Conservation (phyloP, 2,888 invertebrate species). For the Calameuta idolon region DNA sequence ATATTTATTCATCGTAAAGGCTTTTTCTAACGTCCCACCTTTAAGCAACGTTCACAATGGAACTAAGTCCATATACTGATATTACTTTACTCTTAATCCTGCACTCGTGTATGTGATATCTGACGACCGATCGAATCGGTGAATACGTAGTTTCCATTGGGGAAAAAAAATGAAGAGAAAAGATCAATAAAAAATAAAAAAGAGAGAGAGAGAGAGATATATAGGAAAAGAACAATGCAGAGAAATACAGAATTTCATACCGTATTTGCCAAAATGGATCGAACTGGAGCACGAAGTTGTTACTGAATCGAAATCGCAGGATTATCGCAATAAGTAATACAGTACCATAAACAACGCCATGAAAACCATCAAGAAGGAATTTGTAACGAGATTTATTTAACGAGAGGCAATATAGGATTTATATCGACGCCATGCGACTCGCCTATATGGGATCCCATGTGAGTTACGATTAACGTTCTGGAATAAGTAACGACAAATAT, state of each 20-base stretch:
- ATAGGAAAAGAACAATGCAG: too few species aligned
- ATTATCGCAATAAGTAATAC: background rate
- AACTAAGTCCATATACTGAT: background rate
- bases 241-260: background rate
- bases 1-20: background rate
- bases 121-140: too few species aligned
- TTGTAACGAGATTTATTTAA: background rate
- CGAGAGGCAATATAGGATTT: background rate
- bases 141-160: too few species aligned
- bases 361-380: background rate
- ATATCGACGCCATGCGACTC: background rate
- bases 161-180: too few species aligned
- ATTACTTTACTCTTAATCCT: background rate
- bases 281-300: background rate
- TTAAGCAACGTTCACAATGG: background rate
- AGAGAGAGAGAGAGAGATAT: too few species aligned
- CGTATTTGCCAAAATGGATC: background rate
- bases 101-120: background rate
- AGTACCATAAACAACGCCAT: background rate
- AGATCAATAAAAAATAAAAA: too few species aligned
- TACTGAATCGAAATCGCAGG: background rate
- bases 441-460: background rate
- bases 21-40: background rate
- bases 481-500: background rate
- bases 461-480: background rate